Evolutionary conservation across 2,888 invertebrate species (phyloP).

Genomic region (Rugalucina vietnamica): DNA sequence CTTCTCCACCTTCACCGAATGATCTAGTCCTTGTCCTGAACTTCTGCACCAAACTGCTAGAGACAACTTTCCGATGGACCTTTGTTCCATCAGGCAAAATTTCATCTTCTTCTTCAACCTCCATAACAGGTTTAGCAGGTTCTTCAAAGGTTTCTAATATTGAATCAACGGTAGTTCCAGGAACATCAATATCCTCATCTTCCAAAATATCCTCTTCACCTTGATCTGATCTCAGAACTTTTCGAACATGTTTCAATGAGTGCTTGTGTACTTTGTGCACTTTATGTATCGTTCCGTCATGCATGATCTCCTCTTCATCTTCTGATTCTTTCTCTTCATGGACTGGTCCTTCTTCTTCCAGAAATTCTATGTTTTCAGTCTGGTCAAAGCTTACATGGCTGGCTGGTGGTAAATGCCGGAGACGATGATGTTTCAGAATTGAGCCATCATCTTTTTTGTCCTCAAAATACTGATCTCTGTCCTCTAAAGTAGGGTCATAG

Average conservation of each 20-base stretch:
- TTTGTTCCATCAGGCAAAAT: constrained; percentile 75
- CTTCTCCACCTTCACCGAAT: constrained; percentile 67
- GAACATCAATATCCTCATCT: constrained; percentile 64
- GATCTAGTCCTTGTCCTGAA: constrained; percentile 73
- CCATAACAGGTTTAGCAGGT: constrained; percentile 66
- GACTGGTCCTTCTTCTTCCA: constrained; percentile 68
- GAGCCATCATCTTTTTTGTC: constrained; percentile 78
- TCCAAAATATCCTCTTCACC: constrained; percentile 70
- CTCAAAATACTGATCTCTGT: constrained; percentile 66
- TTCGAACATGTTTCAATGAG: constrained; percentile 69
- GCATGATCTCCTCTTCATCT: constrained; percentile 75
- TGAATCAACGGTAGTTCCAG: neutral
- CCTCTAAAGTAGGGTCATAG: constrained; percentile 68
- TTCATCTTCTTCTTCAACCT: constrained; percentile 75
- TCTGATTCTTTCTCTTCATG: constrained; percentile 67
- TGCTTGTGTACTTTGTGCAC: constrained; percentile 69
- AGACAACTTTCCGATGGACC: constrained; percentile 73
- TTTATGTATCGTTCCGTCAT: constrained; percentile 78
- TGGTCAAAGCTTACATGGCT: constrained; percentile 66
- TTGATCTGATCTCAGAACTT: constrained; percentile 63
- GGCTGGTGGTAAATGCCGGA: constrained; percentile 60
- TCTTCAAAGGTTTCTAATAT: constrained; percentile 69
- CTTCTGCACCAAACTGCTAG: constrained; percentile 78
- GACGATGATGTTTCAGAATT: constrained; percentile 68
- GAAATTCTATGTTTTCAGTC: constrained; percentile 65